These are phyloP conservation scores for Chlorocebus sabaeus DNA, from an alignment of 2,113 vertebrate species.

Conservation along the genomic window DNA sequence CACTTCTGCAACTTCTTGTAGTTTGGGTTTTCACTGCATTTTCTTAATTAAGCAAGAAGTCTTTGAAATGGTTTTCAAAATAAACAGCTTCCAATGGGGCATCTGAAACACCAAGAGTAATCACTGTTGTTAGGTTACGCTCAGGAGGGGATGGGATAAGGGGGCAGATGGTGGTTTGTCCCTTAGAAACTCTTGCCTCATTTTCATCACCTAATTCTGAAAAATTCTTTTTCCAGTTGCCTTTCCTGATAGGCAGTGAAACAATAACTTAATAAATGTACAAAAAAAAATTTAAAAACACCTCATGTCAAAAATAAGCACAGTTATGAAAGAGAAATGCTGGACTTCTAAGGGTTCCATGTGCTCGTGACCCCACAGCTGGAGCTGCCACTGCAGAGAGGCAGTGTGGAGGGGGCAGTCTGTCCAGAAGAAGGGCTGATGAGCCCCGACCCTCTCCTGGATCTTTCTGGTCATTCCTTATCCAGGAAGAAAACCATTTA, in stretches of 20 bases:
- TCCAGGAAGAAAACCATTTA: neutral
- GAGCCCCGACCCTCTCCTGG: neutral
- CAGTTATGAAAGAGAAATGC: neutral
- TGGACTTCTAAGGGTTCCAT: neutral
- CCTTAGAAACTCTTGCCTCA: neutral
- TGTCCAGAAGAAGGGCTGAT: neutral
- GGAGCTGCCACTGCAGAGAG: neutral
- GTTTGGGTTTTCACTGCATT: neutral
- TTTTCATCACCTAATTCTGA: neutral
- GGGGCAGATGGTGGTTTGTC: neutral
- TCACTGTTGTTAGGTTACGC: neutral
- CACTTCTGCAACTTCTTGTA: neutral
- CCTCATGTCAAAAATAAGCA: neutral
- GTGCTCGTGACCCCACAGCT: neutral
- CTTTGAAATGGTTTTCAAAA: slow-evolving; percentile 35
- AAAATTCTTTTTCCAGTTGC: neutral
- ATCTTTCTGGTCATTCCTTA: neutral
- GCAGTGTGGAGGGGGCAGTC: rapidly evolving
- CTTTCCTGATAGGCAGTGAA: neutral
- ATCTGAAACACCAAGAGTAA: neutral
- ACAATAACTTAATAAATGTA: neutral
- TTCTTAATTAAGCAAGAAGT: neutral
- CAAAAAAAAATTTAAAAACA: neutral
- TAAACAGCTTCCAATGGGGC: neutral
- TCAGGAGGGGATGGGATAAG: neutral